Conservation (phyloP, 1,140 invertebrate genomes). For the Magallana angulata region DNA sequence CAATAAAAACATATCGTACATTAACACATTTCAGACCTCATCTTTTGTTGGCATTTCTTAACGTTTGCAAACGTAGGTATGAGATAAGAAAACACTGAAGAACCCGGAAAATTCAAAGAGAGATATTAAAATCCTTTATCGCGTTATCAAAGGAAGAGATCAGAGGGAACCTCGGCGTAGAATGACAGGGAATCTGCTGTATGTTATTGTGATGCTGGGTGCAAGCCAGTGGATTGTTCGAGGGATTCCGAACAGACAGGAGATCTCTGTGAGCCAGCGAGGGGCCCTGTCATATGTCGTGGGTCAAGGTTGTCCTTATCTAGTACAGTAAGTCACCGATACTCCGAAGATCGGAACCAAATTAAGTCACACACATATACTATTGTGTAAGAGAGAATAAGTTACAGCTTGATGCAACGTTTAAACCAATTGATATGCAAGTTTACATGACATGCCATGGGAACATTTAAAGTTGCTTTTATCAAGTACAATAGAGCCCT, state of each 20-base stretch:
- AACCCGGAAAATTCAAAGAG: constrained; percentile 24
- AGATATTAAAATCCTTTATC: constrained; percentile 10
- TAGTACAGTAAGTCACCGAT: constrained; percentile 34
- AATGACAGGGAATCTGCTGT: constrained; percentile 16
- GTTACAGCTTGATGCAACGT: no score
- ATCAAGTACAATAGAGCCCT: no score
- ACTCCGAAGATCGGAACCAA: neutral
- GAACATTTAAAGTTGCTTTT: no score
- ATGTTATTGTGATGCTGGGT: neutral
- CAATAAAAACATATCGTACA: neutral
- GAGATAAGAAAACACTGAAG: neutral
- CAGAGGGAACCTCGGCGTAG: neutral
- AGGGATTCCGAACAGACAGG: neutral
- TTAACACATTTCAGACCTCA: neutral
- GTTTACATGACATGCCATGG: no score
- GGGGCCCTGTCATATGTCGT: constrained; percentile 41
- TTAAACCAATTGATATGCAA: no score
- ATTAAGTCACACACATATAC: neutral
- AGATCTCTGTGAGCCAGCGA: neutral
- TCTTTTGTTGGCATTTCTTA: neutral
- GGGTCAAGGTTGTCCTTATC: constrained; percentile 24
- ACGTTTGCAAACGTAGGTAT: neutral
- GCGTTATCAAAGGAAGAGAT: constrained; percentile 3
- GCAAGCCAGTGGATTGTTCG: neutral
- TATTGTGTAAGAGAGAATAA: no score